Conservation (phyloP, 2,888 invertebrate genomes). For the Cremastinae sp. region DNA sequence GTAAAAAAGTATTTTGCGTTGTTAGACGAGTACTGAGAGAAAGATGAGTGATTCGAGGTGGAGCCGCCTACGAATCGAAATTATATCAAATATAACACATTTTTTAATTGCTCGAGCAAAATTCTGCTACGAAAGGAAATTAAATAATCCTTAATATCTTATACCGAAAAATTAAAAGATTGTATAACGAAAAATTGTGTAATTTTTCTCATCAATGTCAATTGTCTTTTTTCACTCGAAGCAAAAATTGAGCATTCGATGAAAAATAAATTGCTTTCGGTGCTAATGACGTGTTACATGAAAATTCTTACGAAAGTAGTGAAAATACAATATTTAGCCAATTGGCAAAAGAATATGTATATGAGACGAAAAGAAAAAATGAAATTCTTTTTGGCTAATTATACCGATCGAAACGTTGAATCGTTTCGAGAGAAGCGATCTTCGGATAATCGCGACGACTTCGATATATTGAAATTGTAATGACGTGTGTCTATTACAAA, state of each 20-base stretch:
- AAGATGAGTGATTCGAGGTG: conserved; percentile 9
- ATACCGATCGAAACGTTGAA: too few species aligned
- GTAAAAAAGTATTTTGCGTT: conserved; percentile 21
- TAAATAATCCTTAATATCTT: conserved; percentile 21
- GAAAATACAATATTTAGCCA: too few species aligned
- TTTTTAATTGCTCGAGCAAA: conserved; percentile 3
- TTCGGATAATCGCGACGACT: background rate
- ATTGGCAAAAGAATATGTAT: too few species aligned
- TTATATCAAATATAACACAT: conserved; percentile 32
- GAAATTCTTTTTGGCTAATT: background rate
- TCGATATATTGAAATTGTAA: conserved; percentile 9
- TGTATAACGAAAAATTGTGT: conserved; percentile 12
- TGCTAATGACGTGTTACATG: background rate
- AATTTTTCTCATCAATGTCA: background rate
- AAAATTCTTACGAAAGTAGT: background rate
- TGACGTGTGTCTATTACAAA: too few species aligned
- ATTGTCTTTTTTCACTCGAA: too few species aligned
- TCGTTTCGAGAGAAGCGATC: background rate
- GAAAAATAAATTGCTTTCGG: conserved; percentile 18
- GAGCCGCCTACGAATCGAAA: conserved; percentile 22
- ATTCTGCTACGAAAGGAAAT: conserved; percentile 10
- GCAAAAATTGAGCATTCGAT: too few species aligned
- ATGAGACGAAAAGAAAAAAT: background rate
- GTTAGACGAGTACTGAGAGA: conserved; percentile 19
- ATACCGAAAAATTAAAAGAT: conserved; percentile 17